Evolutionary conservation across 2,113 vertebrate genomes (phyloP).

Genomic region (Struthio camelus): DNA sequence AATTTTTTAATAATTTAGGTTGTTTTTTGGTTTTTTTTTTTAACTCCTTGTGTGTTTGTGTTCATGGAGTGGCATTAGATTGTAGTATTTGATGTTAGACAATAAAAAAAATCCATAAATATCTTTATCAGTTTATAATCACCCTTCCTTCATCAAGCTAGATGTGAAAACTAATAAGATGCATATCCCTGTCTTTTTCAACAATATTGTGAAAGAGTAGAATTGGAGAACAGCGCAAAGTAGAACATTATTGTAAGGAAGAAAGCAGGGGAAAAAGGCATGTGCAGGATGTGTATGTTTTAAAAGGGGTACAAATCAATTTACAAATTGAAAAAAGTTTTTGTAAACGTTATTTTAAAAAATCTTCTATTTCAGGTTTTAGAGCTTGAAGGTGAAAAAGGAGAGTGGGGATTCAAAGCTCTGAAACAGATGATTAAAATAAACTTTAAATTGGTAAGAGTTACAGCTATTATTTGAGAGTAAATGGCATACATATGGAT

Average conservation of each 20-base stretch:
- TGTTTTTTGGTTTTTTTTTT: not conserved
- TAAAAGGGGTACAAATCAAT: not conserved
- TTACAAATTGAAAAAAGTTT: not conserved
- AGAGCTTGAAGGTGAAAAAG: constrained; percentile 98
- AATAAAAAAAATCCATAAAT: not conserved
- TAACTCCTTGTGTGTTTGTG: not conserved
- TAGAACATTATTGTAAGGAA: not conserved
- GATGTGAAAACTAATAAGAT: not conserved
- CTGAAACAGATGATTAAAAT: constrained; percentile 99
- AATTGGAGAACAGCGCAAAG: not conserved
- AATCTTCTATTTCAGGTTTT: constrained; percentile 84
- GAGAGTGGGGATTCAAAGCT: constrained; percentile 99
- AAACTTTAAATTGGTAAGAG: constrained; percentile 97
- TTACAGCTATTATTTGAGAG: not conserved
- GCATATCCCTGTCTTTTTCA: not conserved
- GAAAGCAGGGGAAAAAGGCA: fast-evolving
- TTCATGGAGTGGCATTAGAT: not conserved
- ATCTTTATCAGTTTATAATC: not conserved
- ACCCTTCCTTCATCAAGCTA: not conserved
- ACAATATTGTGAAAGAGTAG: not conserved
- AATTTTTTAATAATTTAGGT: not conserved
- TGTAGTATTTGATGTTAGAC: not conserved
- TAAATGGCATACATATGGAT: not conserved
- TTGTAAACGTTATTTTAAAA: not conserved
- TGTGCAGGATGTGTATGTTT: not conserved